A percentile compares a stretch with the other conserved stretches of the same genome.
phyloP scores from a whole-genome alignment of 2,113 vertebrate genomes.

The Corydoras sp. region DNA sequence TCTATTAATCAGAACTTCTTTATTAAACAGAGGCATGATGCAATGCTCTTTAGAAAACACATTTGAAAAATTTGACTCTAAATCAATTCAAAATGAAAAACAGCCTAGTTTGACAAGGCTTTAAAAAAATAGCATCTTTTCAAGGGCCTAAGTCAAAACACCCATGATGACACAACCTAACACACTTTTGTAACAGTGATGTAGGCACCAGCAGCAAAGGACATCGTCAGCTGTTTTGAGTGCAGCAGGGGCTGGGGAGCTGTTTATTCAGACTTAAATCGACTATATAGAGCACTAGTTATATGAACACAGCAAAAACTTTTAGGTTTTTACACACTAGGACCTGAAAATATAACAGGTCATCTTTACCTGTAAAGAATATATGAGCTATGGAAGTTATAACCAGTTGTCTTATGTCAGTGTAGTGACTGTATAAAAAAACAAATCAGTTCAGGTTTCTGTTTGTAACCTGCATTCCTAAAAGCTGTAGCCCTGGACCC shows the following conservation, averaged over 20 bases:
- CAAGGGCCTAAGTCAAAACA: not conserved
- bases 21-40: slow-evolving; percentile 18
- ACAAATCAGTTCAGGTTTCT: too few species aligned
- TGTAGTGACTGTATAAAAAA: not conserved
- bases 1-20: slow-evolving; percentile 28
- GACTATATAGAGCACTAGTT: not conserved
- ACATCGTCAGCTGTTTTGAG: not conserved
- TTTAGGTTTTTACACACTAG: not conserved
- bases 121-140: not conserved
- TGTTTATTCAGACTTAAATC: slow-evolving; percentile 6
- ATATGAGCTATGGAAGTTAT: not conserved
- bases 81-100: not conserved
- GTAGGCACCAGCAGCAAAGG: not conserved
- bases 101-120: not conserved
- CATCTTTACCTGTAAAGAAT: not conserved
- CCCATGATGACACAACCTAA: not conserved
- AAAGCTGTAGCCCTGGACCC: too few species aligned
- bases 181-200: not conserved
- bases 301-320: not conserved
- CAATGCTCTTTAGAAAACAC: slow-evolving; percentile 6
- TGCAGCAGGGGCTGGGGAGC: not conserved
- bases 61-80: too few species aligned
- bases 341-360: not conserved
- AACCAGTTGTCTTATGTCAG: not conserved
- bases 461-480: too few species aligned